Base-by-base conservation (phyloP, 1,140 invertebrate species). In the Pseudomyrmex dendroicus region DNA sequence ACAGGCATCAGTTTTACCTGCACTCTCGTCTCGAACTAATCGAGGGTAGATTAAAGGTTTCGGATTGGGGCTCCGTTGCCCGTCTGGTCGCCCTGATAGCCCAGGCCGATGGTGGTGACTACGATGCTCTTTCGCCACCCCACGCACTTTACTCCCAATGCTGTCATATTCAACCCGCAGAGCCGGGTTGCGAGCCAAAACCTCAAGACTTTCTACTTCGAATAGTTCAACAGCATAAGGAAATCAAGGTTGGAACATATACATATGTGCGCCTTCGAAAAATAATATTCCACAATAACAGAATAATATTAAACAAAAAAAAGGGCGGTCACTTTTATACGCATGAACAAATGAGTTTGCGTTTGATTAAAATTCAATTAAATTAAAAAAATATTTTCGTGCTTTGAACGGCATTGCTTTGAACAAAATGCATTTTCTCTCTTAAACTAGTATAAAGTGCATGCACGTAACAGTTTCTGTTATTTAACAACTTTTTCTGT, bases 1-100 rank as follows among this genome's bases (percentile, higher is more conserved):
- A 82, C 93, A 96, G 96, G 73, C 97, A 98, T 93, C 96, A 97
- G 90, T 98, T 98, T 92, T 98, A 97, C 91, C 95, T 98, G 25
- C 97, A 98, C 92, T 96, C 97, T 0, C 96, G 96, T 85, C 93
- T 96, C 2, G 97, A 98, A 89, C 94, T 98, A 44, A 93, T 96
- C 44, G 96, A 97, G 89, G 96, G 96, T 1, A 95, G 96, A 68
- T 93, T 98, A 12, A 95, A 96, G 13, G 95, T 96, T 4, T 93
- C 95, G 2, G 96, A 97, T 86, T 96, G 96, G 94, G 94, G 95
- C 83, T 95, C 96, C n/a, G 95, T 96, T n/a, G 95, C 96, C n/a
- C 95, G 96, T 87, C 93, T 98, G 72, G 95, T 96, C 12, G 97
- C 97, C 7, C 94, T 97, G 73, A 96, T 98, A 84, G 96, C 97